Evolutionary conservation across 2,797 vertebrate species (phyloP).

Genomic region (Numenius phaeopus): DNA sequence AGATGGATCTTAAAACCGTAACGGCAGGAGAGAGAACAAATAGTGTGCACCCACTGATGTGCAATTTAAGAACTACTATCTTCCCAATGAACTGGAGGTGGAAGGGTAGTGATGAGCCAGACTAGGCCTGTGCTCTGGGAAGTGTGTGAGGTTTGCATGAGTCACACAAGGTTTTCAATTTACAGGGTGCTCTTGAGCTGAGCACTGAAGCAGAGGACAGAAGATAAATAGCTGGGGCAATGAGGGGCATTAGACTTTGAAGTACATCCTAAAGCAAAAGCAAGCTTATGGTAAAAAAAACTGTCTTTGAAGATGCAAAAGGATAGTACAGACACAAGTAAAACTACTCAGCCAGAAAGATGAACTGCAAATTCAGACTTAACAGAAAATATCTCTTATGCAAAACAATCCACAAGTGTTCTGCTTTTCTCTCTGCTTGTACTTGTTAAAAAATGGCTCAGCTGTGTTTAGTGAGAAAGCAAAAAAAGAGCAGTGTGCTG

Average conservation of each 20-base stretch:
- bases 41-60: background rate
- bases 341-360: background rate
- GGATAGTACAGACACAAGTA: background rate
- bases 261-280: background rate
- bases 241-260: background rate
- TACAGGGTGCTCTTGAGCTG: background rate
- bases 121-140: background rate
- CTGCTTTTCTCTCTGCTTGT: background rate
- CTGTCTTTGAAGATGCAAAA: background rate
- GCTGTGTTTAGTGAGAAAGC: background rate
- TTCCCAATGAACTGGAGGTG: background rate
- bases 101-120: background rate
- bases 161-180: background rate
- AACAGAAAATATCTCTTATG: background rate
- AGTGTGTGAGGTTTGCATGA: background rate
- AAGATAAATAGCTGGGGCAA: background rate
- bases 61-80: background rate
- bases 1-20: background rate
- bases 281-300: background rate
- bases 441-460: background rate
- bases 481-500: background rate
- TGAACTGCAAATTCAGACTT: background rate
- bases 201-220: background rate
- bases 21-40: background rate
- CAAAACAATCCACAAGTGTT: background rate